Percentiles rank a stretch among this genome's conserved stretches.
phyloP scores from a whole-genome alignment of 1,140 invertebrate species.

The Halictus rubicundus region DNA sequence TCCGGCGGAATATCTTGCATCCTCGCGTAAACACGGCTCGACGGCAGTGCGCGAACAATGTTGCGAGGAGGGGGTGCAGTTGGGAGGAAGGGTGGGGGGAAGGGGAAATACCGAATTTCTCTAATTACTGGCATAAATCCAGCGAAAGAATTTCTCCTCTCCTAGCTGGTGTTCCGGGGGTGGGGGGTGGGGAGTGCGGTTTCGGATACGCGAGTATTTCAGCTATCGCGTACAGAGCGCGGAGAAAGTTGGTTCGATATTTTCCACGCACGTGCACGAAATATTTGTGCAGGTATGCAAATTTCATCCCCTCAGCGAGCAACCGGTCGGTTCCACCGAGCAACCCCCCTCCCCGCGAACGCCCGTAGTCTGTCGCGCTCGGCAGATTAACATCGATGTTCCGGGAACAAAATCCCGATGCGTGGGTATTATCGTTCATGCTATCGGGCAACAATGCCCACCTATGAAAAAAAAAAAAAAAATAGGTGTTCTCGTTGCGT shows the following conservation, averaged over 20 bases:
- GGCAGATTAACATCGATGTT: constrained; percentile 55
- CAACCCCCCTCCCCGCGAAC: neutral
- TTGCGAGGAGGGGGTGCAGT: neutral
- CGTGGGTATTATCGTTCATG: constrained; percentile 54
- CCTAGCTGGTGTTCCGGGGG: constrained; percentile 9
- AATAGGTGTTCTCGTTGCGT: constrained; percentile 2
- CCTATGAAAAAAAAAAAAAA: constrained; percentile 8
- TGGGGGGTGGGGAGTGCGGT: too few relatives aligned
- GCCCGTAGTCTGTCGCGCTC: constrained; percentile 28
- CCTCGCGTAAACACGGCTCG: neutral
- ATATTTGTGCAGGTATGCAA: constrained; percentile 59
- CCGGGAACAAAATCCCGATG: constrained; percentile 42
- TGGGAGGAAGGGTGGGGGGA: neutral
- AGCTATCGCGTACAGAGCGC: constrained; percentile 24
- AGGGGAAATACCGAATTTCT: constrained; percentile 16
- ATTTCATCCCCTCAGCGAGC: constrained; percentile 48
- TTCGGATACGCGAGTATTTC: constrained; percentile 1
- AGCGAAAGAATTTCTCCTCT: constrained; percentile 53
- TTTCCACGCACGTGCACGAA: constrained; percentile 52
- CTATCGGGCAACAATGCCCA: constrained; percentile 46
- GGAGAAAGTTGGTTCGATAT: constrained; percentile 53
- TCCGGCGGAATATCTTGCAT: too few relatives aligned
- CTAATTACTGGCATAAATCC: constrained; percentile 58
- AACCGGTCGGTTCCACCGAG: neutral
- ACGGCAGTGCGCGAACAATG: neutral